Base-by-base conservation (phyloP, 2,113 vertebrate genomes). In the Diadophis punctatus region DNA sequence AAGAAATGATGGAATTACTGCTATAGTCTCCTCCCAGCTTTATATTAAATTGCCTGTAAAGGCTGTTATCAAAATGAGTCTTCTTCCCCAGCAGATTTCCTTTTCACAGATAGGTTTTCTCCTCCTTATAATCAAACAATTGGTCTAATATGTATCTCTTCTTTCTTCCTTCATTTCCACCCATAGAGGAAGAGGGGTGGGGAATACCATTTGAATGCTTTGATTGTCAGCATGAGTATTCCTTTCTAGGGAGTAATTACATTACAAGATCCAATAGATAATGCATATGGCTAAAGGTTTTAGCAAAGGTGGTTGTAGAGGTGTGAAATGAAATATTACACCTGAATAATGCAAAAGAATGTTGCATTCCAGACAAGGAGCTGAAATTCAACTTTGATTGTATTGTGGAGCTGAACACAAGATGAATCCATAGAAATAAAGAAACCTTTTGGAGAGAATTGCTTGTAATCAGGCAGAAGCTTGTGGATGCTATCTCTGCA, bases 291-390 rank as follows among this genome's bases (percentile, higher is more conserved):
- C 85, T 85, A 90, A 92, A 89, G 88, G 86, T 94, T 74, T 39
- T 90, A 91, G 94, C 34, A 93, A 90, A 91, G 91, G 53, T 90
- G 88, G 87, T 8, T 87, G 86, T 86, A 80, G 52, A 90, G 23
- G 93, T 1, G 5, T 58, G 87, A 56, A 87, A 58, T 94, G 94
- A 94, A 85, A 91, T 92, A 90, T 43, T 30, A 89, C 91, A 52
- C 60, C 84, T 92, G 80, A 93, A 91, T 93, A 94, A 95, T 95
- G 94, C 51, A 95, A 84, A 85, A 93, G n/a, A 52, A 25, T 4
- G 60, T 34, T 25, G 23, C 92, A 90, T 68, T 91, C 60, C 86
- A 92, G 74, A 1, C 80, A 74, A 63, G 84, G 88, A 92, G 92
- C 52, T 93, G 94, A 94, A 87, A 93, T 58, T 92, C 93, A 48